Conservation (phyloP, 2,888 invertebrate species). For the Mallateleia sp. region DNA sequence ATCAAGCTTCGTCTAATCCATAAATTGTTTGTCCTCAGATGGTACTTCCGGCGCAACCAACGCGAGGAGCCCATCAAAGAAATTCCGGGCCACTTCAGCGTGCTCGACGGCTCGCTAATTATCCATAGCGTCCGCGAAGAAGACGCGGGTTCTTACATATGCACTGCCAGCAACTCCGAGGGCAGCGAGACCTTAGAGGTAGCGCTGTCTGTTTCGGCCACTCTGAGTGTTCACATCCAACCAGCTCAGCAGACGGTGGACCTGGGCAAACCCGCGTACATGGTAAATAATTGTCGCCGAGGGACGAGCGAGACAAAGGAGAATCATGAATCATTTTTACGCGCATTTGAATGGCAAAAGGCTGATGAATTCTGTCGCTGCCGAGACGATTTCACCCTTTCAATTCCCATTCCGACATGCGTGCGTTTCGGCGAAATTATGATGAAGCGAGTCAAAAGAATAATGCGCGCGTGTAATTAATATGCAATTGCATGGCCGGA, state of each 20-base stretch:
- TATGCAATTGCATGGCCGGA: too few relatives aligned
- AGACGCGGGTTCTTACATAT: constrained; percentile 90
- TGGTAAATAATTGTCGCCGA: constrained; percentile 87
- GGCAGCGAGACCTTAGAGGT: constrained; percentile 91
- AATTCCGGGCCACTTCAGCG: constrained; percentile 89
- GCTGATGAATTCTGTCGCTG: constrained; percentile 22
- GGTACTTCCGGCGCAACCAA: constrained; percentile 90
- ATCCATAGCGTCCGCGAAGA: constrained; percentile 90
- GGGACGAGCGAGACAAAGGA: constrained; percentile 60
- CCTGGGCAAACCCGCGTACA: constrained; percentile 90
- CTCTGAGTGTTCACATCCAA: constrained; percentile 89
- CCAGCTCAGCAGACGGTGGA: constrained; percentile 90
- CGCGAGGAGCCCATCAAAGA: constrained; percentile 90
- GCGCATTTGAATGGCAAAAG: constrained; percentile 61
- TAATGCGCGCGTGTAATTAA: too few relatives aligned
- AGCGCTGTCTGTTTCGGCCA: constrained; percentile 89
- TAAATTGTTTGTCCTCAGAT: constrained; percentile 86
- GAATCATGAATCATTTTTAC: constrained; percentile 71
- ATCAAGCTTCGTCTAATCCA: too few relatives aligned
- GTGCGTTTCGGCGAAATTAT: too few relatives aligned
- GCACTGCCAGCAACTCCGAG: constrained; percentile 91
- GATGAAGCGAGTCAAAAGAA: too few relatives aligned
- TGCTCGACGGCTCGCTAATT: constrained; percentile 90
- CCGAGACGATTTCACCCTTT: constrained; percentile 16
- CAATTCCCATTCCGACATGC: neutral